Evolutionary conservation across 2,888 invertebrate genomes (phyloP), one percentile per base, ranked within the genome.

Genomic region (Mythimna albipuncta): DNA sequence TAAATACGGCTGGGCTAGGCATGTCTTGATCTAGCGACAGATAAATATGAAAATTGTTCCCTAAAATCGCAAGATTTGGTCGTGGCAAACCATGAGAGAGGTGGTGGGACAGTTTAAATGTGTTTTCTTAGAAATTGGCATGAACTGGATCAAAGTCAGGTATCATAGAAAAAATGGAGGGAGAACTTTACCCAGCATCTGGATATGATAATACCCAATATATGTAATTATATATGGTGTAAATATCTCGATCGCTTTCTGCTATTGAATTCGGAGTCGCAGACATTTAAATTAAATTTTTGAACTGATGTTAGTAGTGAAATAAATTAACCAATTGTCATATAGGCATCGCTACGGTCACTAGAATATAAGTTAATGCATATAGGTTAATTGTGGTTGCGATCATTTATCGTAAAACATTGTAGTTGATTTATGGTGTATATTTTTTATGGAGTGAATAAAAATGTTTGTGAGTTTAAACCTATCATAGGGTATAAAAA

Each of bases 321-420:
- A 69, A 79, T 68, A 70, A 73, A 82, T 70, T 50, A 58, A 72
- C 61, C 57, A 58, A 76, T 67, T 67, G 44, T 58, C 58, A 64
- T 50, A 26, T 58, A 26, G 26, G 26, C 26, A 26, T 26, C 26
- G 26, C 1, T 26, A 26, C 26, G 26, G 26, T 26, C 26, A 26
- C 26, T 26, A 26, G 26, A 26, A 26, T 26, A 26, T 26, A 26
- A 26, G 26, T 26, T 2, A 26, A 26, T 26, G 26, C 58, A 64
- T 50, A 26, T 58, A 52, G 50, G 21, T 64, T 44, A n/a, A 77
- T 72, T 70, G 82, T 58, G 82, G 72, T 72, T 64, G 55, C 52
- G 26, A 58, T 68, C 64, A 80, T 72, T 69, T 21, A 19, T 35
- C 26, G 35, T 64, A 38, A 79, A 79, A 74, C 61, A 61, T 35